phyloP scores from a whole-genome alignment of 2,888 invertebrate species.

The Chesias legatella region DNA sequence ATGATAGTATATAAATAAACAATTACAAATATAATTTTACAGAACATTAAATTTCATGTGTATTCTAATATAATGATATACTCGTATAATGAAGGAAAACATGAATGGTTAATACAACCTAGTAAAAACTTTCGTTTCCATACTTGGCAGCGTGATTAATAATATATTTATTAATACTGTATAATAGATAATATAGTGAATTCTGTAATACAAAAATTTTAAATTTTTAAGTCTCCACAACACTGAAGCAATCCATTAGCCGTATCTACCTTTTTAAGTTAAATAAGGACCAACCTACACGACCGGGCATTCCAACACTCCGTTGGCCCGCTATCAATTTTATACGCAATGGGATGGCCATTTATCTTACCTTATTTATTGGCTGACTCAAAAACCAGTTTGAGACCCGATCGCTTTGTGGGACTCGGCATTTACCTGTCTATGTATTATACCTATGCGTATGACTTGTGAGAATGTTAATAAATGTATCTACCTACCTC shows the following conservation, averaged over 20 bases:
- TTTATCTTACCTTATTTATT: conserved; percentile 80
- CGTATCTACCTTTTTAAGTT: conserved; percentile 47
- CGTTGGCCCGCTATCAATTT: conserved; percentile 74
- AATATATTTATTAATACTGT: no score
- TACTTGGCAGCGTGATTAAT: no score
- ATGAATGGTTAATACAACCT: no score
- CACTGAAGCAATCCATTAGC: conserved; percentile 50
- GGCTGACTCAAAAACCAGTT: conserved; percentile 73
- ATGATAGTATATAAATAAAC: no score
- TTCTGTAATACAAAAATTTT: no score
- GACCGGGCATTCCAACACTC: conserved; percentile 58
- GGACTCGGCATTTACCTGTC: conserved; percentile 53
- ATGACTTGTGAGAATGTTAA: conserved; percentile 45
- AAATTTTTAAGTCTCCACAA: conserved; percentile 26
- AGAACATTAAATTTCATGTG: no score
- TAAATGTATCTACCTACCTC: conserved; percentile 34
- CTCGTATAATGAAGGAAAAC: no score
- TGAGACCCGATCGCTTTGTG: conserved; percentile 57
- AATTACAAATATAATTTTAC: no score
- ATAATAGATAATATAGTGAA: no score
- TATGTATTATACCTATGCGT: conserved; percentile 44
- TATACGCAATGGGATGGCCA: conserved; percentile 73
- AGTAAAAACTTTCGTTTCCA: no score
- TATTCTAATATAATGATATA: no score
- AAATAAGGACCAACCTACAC: conserved; percentile 57